A percentile compares a stretch with the other conserved stretches of the same genome.
phyloP scores from a whole-genome alignment of 2,113 vertebrate species.

The Xiphophorus couchianus region DNA sequence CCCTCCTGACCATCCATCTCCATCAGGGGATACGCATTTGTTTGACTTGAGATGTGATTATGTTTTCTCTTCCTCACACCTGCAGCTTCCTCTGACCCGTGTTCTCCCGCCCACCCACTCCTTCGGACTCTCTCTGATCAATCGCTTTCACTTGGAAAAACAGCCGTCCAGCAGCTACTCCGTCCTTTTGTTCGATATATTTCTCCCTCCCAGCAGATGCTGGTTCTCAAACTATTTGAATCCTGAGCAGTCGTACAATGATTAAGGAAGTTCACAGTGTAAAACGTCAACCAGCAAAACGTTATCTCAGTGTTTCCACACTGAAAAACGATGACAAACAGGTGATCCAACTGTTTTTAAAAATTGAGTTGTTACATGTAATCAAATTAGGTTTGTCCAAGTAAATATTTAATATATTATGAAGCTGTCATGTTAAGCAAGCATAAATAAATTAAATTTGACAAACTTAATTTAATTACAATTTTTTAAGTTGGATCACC shows the following conservation, averaged over 20 bases:
- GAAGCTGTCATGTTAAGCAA: too few species aligned
- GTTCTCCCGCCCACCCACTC: slow-evolving; percentile 5
- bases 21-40: slow-evolving; percentile 72
- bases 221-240: slow-evolving; percentile 6
- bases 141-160: slow-evolving; percentile 69
- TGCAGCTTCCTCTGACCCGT: slow-evolving; percentile 74
- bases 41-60: slow-evolving; percentile 79
- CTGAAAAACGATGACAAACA: background rate
- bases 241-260: slow-evolving; percentile 27
- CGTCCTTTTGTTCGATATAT: slow-evolving; percentile 34
- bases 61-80: slow-evolving; percentile 81
- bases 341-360: too few species aligned
- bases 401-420: too few species aligned
- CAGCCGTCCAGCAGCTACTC: slow-evolving; percentile 63
- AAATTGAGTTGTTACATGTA: too few species aligned
- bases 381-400: too few species aligned
- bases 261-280: slow-evolving; percentile 3
- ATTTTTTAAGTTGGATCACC: too few species aligned
- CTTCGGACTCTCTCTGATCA: slow-evolving; percentile 57
- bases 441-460: too few species aligned
- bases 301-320: background rate
- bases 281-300: background rate
- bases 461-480: too few species aligned
- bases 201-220: slow-evolving; percentile 32
- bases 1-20: slow-evolving; percentile 71